Evolutionary conservation across 1,140 invertebrate species (phyloP).

Genomic region (Anagrus nilaparvatae): DNA sequence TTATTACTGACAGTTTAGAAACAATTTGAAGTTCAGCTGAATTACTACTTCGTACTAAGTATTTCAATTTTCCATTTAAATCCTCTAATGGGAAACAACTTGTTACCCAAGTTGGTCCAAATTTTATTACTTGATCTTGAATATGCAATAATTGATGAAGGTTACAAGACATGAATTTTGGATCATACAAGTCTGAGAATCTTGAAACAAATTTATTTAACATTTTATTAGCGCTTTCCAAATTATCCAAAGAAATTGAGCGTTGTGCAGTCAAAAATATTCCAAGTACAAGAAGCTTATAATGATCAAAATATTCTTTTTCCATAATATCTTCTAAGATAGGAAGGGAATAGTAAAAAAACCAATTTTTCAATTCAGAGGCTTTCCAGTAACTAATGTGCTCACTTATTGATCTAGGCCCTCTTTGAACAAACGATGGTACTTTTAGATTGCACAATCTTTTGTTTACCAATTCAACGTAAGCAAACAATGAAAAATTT

Average conservation of each 20-base stretch:
- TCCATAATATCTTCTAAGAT: too few species aligned
- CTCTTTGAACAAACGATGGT: too few species aligned
- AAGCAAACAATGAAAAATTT: not conserved
- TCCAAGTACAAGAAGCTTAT: too few species aligned
- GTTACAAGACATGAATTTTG: not conserved
- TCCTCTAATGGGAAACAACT: conserved; percentile 1
- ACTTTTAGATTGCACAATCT: conserved; percentile 1
- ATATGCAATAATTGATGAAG: not conserved
- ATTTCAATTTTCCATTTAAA: conserved; percentile 4
- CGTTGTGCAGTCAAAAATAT: too few species aligned
- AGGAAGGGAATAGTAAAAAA: too few species aligned
- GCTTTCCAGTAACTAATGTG: too few species aligned
- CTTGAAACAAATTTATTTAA: not conserved
- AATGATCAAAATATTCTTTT: too few species aligned
- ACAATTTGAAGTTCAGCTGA: conserved; percentile 4
- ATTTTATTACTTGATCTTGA: not conserved
- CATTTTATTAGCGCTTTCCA: not conserved
- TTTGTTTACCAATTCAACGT: conserved; percentile 2
- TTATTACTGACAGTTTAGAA: too few species aligned
- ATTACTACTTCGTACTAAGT: conserved; percentile 1
- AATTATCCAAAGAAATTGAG: too few species aligned
- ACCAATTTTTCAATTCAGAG: too few species aligned
- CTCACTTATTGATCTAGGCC: too few species aligned
- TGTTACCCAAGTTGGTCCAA: conserved; percentile 1
- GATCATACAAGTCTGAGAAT: not conserved